These are phyloP conservation scores for Pteronura brasiliensis DNA, from an alignment of 2,113 vertebrate genomes.

Conservation along the genomic window DNA sequence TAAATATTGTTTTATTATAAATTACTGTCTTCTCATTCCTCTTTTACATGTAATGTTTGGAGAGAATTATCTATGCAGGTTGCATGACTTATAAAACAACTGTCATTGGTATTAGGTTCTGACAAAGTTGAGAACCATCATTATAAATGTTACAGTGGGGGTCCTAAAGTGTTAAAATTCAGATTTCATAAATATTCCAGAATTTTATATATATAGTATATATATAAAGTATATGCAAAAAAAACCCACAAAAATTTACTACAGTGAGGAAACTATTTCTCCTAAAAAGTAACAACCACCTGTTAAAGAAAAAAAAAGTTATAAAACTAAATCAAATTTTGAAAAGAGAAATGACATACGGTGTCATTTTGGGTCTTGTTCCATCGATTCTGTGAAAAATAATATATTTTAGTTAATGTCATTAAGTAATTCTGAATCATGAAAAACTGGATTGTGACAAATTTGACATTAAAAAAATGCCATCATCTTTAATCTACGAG, in stretches of 20 bases:
- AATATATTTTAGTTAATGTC: slow-evolving; percentile 79
- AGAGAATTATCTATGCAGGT: neutral
- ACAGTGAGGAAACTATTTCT: neutral
- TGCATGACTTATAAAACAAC: neutral
- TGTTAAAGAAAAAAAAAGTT: neutral
- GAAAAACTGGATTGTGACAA: slow-evolving; percentile 45
- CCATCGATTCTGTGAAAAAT: slow-evolving; percentile 84
- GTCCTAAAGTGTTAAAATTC: slow-evolving; percentile 20
- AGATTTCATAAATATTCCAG: neutral
- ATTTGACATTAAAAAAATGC: slow-evolving; percentile 29
- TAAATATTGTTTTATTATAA: neutral
- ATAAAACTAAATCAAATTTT: neutral
- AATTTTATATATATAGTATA: neutral
- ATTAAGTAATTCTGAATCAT: slow-evolving; percentile 30
- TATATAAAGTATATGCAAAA: neutral
- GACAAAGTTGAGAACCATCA: neutral
- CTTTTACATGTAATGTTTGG: neutral
- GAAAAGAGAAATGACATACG: slow-evolving; percentile 88
- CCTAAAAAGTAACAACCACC: neutral
- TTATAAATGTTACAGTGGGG: neutral
- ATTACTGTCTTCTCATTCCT: neutral
- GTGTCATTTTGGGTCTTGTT: slow-evolving; percentile 88
- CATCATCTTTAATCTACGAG: neutral
- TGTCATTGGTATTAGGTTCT: neutral
- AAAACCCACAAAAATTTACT: slow-evolving; percentile 14